These are phyloP conservation scores for Naso thynnoides DNA, from an alignment of 2,797 vertebrate species.

Conservation along the genomic window DNA sequence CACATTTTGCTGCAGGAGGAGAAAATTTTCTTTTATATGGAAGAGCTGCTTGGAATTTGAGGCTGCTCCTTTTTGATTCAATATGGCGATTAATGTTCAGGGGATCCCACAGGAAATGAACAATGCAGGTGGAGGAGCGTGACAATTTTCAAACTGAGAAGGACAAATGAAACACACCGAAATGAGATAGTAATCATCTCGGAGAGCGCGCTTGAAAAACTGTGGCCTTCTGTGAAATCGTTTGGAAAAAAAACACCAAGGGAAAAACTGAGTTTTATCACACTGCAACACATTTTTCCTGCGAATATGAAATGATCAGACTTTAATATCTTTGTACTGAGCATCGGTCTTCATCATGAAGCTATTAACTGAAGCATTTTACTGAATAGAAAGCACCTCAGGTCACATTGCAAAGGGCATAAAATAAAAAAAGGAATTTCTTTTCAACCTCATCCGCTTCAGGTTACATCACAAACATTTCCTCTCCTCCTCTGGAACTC, in stretches of 20 bases:
- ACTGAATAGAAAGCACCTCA: not conserved
- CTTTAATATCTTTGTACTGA: not conserved
- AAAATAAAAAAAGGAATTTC: slow-evolving; percentile 15
- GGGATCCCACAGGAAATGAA: slow-evolving; percentile 10
- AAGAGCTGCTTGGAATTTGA: slow-evolving; percentile 6
- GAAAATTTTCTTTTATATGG: slow-evolving; percentile 3
- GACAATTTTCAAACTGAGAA: not conserved
- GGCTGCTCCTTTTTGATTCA: not conserved
- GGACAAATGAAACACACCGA: not conserved
- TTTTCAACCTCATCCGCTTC: slow-evolving; percentile 20
- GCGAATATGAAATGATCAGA: not conserved
- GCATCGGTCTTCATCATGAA: not conserved
- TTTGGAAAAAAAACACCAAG: slow-evolving; percentile 24
- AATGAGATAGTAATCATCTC: not conserved
- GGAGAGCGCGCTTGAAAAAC: slow-evolving; percentile 9
- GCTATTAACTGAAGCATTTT: slow-evolving; percentile 4
- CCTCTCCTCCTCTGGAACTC: slow-evolving; percentile 43
- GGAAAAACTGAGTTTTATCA: not conserved
- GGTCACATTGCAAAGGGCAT: not conserved
- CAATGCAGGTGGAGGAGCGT: not conserved
- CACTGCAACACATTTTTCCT: not conserved
- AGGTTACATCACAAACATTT: slow-evolving; percentile 25
- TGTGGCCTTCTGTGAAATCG: not conserved
- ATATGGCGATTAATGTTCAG: not conserved
- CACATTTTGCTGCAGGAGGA: not conserved